Percentiles rank a stretch among this genome's conserved stretches.
These are phyloP conservation scores for Diaprepes abbreviatus DNA, from an alignment of 2,888 invertebrate species.

Conservation along the genomic window DNA sequence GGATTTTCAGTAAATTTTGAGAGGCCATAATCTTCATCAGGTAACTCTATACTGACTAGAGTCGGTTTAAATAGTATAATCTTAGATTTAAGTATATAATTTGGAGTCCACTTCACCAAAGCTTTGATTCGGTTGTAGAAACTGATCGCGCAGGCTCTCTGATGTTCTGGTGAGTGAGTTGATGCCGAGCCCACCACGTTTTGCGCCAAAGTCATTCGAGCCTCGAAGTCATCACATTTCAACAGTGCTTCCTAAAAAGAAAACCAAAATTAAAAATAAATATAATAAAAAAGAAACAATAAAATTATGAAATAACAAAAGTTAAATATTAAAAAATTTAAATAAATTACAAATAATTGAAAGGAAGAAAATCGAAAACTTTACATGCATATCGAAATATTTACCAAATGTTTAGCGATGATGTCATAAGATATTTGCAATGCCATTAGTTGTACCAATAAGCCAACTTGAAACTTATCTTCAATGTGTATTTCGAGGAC, in stretches of 20 bases:
- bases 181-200: constrained; percentile 12
- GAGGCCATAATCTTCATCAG: constrained; percentile 77
- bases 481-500: constrained; percentile 68
- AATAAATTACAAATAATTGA: no score
- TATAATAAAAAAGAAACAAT: no score
- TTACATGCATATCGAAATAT: no score
- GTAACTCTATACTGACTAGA: constrained; percentile 40
- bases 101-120: constrained; percentile 49
- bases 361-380: no score
- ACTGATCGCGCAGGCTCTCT: constrained; percentile 35
- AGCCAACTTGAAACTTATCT: constrained; percentile 70
- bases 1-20: constrained; percentile 63
- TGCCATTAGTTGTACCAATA: constrained; percentile 69
- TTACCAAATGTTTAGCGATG: constrained; percentile 65
- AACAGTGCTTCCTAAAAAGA: constrained; percentile 65
- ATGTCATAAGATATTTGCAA: constrained; percentile 66
- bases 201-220: constrained; percentile 35
- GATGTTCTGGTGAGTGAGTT: constrained; percentile 28
- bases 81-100: constrained; percentile 54
- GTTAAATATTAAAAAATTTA: neutral
- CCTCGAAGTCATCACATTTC: constrained; percentile 71
- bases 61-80: constrained; percentile 53
- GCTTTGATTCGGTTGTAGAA: constrained; percentile 52
- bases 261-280: neutral
- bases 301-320: constrained; percentile 1